Percentiles rank a stretch among this genome's conserved stretches.
These are phyloP conservation scores for Cremastobaeus sp. DNA, from an alignment of 2,888 invertebrate species.

Conservation along the genomic window DNA sequence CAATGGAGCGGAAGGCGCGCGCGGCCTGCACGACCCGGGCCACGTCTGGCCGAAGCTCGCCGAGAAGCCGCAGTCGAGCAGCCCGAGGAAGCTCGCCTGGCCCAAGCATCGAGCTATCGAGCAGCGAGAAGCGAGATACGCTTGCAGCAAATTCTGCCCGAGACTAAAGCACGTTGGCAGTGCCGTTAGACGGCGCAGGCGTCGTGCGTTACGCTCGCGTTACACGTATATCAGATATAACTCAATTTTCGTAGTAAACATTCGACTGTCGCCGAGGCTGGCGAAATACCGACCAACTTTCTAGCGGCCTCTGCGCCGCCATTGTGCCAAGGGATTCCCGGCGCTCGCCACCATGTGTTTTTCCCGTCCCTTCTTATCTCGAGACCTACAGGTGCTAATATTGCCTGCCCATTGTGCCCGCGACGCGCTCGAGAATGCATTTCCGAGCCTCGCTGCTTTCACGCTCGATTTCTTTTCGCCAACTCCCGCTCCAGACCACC, in stretches of 20 bases:
- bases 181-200: constrained; percentile 62
- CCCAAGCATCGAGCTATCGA: constrained; percentile 18
- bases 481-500: too few species aligned
- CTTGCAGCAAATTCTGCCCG: constrained; percentile 41
- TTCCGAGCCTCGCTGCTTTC: too few species aligned
- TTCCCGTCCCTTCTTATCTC: too few species aligned
- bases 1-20: constrained; percentile 13
- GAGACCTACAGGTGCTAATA: too few species aligned
- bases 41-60: constrained; percentile 11
- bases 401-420: too few species aligned
- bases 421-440: too few species aligned
- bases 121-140: constrained; percentile 24
- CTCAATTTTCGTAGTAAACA: constrained; percentile 59
- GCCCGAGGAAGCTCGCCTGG: constrained; percentile 28
- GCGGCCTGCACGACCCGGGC: neutral
- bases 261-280: constrained; percentile 19
- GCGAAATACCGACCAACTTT: too few species aligned
- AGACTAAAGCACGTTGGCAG: constrained; percentile 60
- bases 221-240: constrained; percentile 54
- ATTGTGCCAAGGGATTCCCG: constrained; percentile 4
- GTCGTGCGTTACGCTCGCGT: constrained; percentile 49
- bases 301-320: too few species aligned
- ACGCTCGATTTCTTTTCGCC: too few species aligned
- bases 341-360: too few species aligned
- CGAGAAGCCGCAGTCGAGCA: constrained; percentile 14